Evolutionary conservation across 2,113 vertebrate genomes (phyloP).

Genomic region (Nycticorax nycticorax): DNA sequence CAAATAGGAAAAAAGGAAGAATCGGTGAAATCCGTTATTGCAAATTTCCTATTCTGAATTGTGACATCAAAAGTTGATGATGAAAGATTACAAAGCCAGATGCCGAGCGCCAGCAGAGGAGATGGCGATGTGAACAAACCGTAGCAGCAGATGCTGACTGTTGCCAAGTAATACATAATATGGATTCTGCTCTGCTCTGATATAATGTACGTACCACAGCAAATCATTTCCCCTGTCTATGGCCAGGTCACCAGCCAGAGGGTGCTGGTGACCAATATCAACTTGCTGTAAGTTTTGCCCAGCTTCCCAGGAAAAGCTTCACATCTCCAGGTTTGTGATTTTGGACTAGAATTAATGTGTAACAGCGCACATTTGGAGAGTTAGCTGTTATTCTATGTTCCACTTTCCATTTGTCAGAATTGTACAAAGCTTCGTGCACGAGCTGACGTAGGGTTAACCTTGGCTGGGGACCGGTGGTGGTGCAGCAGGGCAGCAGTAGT

Average conservation of each 20-base stretch:
- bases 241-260: background rate
- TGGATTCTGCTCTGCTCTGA: background rate
- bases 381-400: background rate
- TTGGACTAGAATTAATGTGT: background rate
- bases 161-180: background rate
- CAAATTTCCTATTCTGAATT: background rate
- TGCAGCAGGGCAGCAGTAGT: background rate
- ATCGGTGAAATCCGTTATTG: background rate
- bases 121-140: background rate
- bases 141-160: background rate
- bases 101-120: background rate
- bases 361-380: background rate
- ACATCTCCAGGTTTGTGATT: background rate
- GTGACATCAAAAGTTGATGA: background rate
- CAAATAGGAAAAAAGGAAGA: background rate
- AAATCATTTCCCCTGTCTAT: background rate
- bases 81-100: background rate
- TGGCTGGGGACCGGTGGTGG: rapidly evolving
- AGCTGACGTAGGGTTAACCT: background rate
- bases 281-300: background rate
- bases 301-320: background rate
- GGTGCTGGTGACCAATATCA: background rate
- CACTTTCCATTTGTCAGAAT: background rate
- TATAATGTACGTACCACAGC: background rate
- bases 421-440: background rate